These are phyloP conservation scores for Myxocyprinus asiaticus DNA, from an alignment of 2,113 vertebrate species.

Conservation along the genomic window DNA sequence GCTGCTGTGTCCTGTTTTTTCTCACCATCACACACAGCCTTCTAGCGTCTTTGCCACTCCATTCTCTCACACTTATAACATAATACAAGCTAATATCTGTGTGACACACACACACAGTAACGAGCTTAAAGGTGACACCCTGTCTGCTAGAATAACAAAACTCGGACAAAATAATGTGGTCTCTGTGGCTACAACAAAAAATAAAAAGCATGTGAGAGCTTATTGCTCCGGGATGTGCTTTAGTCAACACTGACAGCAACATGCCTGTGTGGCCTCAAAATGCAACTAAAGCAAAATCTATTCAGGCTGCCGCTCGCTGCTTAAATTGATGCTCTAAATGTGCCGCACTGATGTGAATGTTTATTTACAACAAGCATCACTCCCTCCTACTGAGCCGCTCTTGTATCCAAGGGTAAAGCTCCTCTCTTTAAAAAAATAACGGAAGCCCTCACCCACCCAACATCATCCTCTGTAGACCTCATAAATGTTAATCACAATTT, in stretches of 20 bases:
- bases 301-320: conserved; percentile 38
- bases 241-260: conserved; percentile 60
- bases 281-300: conserved; percentile 49
- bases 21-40: neutral
- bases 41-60: conserved; percentile 27
- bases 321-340: conserved; percentile 61
- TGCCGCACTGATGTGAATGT: conserved; percentile 56
- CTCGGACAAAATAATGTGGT: conserved; percentile 18
- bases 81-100: neutral
- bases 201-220: conserved; percentile 12
- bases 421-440: conserved; percentile 44
- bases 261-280: conserved; percentile 37
- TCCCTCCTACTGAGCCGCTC: neutral
- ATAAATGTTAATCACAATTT: conserved; percentile 48
- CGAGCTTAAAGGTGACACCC: neutral
- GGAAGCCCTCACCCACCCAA: conserved; percentile 59
- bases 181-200: conserved; percentile 55
- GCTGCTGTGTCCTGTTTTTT: neutral
- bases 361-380: conserved; percentile 59
- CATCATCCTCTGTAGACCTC: conserved; percentile 26
- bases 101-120: neutral
- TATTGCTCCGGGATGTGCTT: conserved; percentile 56
- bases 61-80: conserved; percentile 35
- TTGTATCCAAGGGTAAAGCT: conserved; percentile 65
- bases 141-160: neutral